These are phyloP conservation scores for Buceros bicornis DNA, from an alignment of 2,797 vertebrate genomes.

Conservation along the genomic window DNA sequence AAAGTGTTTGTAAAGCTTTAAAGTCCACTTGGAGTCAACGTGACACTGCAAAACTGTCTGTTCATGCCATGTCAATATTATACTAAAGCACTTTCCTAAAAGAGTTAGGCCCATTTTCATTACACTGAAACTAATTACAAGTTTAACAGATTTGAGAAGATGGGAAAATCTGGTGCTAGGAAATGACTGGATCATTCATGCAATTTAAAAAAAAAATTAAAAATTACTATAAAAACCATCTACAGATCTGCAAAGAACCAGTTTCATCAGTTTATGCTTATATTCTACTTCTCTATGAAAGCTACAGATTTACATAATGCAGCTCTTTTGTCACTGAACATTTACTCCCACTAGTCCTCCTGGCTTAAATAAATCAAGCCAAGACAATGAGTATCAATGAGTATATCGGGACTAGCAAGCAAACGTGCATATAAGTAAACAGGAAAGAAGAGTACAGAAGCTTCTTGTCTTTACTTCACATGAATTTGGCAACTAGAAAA, in stretches of 20 bases:
- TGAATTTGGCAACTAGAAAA: neutral
- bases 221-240: neutral
- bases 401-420: neutral
- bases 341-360: neutral
- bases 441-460: neutral
- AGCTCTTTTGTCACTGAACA: neutral
- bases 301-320: neutral
- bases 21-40: neutral
- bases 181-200: neutral
- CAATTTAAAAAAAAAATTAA: neutral
- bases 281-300: neutral
- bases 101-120: neutral
- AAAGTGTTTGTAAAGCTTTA: neutral
- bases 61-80: neutral
- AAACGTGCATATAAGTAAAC: neutral
- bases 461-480: neutral
- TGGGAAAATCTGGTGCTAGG: neutral
- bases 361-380: neutral
- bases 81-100: neutral
- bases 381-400: neutral
- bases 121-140: neutral
- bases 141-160: neutral
- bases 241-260: neutral
- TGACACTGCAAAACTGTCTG: neutral
- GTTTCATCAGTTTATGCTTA: neutral